Percentiles rank a stretch among this genome's conserved stretches.
Evolutionary conservation across 1,140 invertebrate genomes (phyloP).

Genomic region (Periplaneta americana): DNA sequence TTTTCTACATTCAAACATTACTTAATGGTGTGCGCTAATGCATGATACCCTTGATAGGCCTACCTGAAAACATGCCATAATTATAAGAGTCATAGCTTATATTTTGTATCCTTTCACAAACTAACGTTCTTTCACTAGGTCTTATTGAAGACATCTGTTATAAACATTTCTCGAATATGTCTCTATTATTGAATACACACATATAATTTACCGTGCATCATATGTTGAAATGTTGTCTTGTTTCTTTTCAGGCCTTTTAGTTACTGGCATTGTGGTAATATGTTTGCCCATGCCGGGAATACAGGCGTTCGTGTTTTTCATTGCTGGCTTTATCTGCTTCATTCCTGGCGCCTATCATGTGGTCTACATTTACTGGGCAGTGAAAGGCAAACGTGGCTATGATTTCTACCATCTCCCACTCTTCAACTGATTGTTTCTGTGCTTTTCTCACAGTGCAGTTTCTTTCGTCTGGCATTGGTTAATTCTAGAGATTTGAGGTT

Average conservation of each 20-base stretch:
- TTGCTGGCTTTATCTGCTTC: conserved; percentile 76
- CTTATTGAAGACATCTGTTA: too few species aligned
- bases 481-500: not conserved
- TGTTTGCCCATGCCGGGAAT: conserved; percentile 56
- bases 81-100: too few species aligned
- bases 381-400: conserved; percentile 72
- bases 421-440: conserved; percentile 56
- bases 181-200: not conserved
- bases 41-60: too few species aligned
- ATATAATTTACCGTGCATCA: too few species aligned
- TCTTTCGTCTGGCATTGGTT: not conserved
- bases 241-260: conserved; percentile 42
- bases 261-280: conserved; percentile 66
- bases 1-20: too few species aligned
- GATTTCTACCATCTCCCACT: conserved; percentile 77
- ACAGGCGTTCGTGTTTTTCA: conserved; percentile 73
- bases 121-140: too few species aligned
- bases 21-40: too few species aligned
- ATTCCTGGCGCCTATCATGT: conserved; percentile 77
- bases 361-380: conserved; percentile 75
- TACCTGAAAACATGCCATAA: too few species aligned
- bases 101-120: too few species aligned
- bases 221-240: not conserved
- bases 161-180: not conserved
- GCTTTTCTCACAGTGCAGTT: not conserved